phyloP scores from a whole-genome alignment of 2,888 invertebrate genomes.

The Cremastinae sp. region DNA sequence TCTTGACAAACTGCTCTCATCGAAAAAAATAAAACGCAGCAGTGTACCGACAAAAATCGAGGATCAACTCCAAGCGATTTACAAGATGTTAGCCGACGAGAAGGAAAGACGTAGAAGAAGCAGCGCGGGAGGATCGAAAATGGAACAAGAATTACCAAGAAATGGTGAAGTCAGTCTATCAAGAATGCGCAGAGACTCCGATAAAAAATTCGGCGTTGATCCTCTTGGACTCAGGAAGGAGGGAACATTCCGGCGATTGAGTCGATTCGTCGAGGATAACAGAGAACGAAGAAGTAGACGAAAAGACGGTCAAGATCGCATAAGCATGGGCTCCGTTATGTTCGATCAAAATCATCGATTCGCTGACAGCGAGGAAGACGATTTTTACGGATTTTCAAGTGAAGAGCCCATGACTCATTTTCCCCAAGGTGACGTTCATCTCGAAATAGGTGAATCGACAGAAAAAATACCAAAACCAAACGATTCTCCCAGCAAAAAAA shows the following conservation, averaged over 20 bases:
- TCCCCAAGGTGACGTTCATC: constrained; percentile 67
- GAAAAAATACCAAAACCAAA: constrained; percentile 53
- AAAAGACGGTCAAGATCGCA: constrained; percentile 50
- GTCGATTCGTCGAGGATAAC: constrained; percentile 54
- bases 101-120: constrained; percentile 45
- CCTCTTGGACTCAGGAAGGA: constrained; percentile 57
- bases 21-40: constrained; percentile 64
- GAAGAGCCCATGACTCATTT: constrained; percentile 64
- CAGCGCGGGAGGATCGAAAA: not conserved
- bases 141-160: too few species aligned
- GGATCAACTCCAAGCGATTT: constrained; percentile 63
- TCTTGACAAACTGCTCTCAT: constrained; percentile 64
- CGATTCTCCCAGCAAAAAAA: constrained; percentile 62
- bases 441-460: constrained; percentile 53
- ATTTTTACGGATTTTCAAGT: constrained; percentile 68
- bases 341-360: constrained; percentile 46
- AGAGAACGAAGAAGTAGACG: constrained; percentile 57
- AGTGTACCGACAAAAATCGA: constrained; percentile 63
- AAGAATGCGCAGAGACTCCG: constrained; percentile 47
- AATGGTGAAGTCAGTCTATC: too few species aligned
- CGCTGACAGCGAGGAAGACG: constrained; percentile 65
- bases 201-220: constrained; percentile 59
- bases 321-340: constrained; percentile 32
- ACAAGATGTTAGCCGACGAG: constrained; percentile 59
- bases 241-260: constrained; percentile 19